Evolutionary conservation across 2,888 invertebrate genomes (phyloP).

Genomic region (Brachypalpus laphriformis): DNA sequence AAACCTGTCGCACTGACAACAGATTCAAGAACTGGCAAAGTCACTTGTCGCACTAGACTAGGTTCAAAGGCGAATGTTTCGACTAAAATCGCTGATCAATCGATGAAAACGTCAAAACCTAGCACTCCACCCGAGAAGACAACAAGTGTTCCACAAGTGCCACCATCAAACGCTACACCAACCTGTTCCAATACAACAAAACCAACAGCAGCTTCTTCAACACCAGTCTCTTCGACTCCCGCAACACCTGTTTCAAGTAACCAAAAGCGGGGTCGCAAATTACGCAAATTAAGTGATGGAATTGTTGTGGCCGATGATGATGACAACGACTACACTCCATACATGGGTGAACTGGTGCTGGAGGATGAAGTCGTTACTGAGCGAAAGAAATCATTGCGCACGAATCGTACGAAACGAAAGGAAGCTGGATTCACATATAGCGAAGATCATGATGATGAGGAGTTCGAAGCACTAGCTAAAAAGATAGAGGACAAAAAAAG

Average conservation of each 20-base stretch:
- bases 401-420: conserved; percentile 76
- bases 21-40: conserved; percentile 73
- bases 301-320: conserved; percentile 41
- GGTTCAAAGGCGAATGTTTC: conserved; percentile 14
- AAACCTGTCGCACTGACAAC: conserved; percentile 75
- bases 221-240: background rate
- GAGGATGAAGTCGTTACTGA: conserved; percentile 64
- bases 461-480: conserved; percentile 68
- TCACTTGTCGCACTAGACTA: conserved; percentile 72
- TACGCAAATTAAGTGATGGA: conserved; percentile 57
- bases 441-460: conserved; percentile 76
- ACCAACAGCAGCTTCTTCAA: background rate
- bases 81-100: background rate
- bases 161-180: background rate
- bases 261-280: conserved; percentile 38
- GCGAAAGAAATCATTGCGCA: conserved; percentile 76
- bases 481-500: conserved; percentile 64
- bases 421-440: conserved; percentile 77
- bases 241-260: background rate
- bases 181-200: conserved; percentile 22
- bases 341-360: conserved; percentile 42
- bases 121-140: background rate
- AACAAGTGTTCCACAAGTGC: background rate
- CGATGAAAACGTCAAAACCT: background rate
- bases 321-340: conserved; percentile 65